phyloP scores from a whole-genome alignment of 2,888 invertebrate species.

The Andrena hattorfiana region DNA sequence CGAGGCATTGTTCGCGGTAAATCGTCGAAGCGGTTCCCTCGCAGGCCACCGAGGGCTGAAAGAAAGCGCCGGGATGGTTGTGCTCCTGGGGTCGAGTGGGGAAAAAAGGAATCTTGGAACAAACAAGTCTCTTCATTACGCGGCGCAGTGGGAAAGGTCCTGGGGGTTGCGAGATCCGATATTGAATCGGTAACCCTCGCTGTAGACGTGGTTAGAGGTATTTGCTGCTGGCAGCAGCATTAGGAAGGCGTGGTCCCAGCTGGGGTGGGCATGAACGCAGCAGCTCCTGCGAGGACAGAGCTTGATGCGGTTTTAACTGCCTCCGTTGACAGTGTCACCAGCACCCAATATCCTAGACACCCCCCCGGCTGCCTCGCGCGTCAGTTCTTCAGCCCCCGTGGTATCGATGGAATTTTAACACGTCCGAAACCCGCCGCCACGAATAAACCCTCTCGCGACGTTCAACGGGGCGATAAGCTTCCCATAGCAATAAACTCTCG shows the following conservation, averaged over 20 bases:
- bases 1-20: background rate
- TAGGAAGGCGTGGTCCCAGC: slow-evolving; percentile 64
- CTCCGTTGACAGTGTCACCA: slow-evolving; percentile 55
- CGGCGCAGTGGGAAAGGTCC: slow-evolving; percentile 4
- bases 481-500: background rate
- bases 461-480: background rate
- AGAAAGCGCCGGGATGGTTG: background rate
- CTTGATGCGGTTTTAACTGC: slow-evolving; percentile 63
- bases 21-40: slow-evolving; percentile 1
- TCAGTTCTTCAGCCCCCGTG: slow-evolving; percentile 31
- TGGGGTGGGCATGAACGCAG: slow-evolving; percentile 35
- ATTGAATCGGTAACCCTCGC: slow-evolving; percentile 51
- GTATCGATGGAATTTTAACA: slow-evolving; percentile 52
- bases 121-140: slow-evolving; percentile 37
- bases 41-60: background rate
- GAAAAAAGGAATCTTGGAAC: background rate
- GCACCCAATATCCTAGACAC: slow-evolving; percentile 47
- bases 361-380: slow-evolving; percentile 7
- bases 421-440: background rate
- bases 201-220: slow-evolving; percentile 32
- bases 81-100: background rate
- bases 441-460: background rate
- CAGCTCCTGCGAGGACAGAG: slow-evolving; percentile 50
- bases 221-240: slow-evolving; percentile 63
- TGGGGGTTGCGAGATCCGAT: slow-evolving; percentile 19